These are phyloP conservation scores for Sinocyclocheilus maitianheensis DNA, from an alignment of 2,113 vertebrate species.

Conservation along the genomic window DNA sequence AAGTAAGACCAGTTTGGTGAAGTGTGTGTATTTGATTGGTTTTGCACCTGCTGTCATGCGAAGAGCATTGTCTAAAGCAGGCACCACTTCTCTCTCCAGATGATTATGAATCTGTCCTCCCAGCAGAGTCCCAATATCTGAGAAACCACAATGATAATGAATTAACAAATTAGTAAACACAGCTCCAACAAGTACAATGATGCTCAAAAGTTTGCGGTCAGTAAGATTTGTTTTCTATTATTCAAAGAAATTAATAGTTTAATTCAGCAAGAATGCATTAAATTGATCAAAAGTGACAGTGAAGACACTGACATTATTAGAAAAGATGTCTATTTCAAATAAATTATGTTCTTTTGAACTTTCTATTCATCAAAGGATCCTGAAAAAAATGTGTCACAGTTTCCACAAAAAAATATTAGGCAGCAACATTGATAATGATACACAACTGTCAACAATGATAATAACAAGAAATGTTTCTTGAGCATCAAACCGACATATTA, in stretches of 20 bases:
- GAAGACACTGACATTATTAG: background rate
- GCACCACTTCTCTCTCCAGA: constrained; percentile 82
- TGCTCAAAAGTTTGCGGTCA: background rate
- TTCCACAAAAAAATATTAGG: background rate
- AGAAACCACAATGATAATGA: background rate
- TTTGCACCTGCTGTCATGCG: constrained; percentile 86
- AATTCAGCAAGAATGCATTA: background rate
- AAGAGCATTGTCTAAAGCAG: constrained; percentile 82
- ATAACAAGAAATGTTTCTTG: background rate
- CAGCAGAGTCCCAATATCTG: constrained; percentile 86
- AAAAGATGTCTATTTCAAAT: background rate
- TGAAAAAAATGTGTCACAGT: background rate
- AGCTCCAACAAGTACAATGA: background rate
- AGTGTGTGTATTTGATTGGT: constrained; percentile 7
- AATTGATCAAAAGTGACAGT: background rate
- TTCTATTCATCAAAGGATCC: background rate
- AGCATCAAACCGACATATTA: background rate
- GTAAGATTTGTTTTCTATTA: background rate
- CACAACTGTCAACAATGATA: background rate
- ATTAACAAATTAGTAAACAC: background rate
- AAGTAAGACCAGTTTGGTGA: background rate
- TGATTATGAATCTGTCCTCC: constrained; percentile 81
- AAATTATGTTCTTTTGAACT: background rate
- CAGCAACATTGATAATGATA: background rate
- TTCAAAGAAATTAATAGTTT: background rate